Conservation (phyloP, 2,113 vertebrate species). For the Micronycteris hirsuta region DNA sequence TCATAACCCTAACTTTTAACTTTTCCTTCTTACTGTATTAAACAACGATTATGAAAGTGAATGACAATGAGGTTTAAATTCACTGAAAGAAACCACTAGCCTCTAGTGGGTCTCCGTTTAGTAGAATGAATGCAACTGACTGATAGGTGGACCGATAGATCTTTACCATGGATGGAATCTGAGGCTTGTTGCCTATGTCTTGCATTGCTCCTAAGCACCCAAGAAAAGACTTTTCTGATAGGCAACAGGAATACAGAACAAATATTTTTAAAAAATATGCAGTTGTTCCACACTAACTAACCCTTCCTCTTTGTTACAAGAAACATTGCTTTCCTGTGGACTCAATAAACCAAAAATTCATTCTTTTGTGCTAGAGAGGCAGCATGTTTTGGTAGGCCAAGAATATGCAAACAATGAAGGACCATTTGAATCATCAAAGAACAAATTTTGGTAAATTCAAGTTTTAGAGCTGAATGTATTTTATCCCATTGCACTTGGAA, state of each 20-base stretch:
- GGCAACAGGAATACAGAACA: neutral
- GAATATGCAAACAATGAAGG: neutral
- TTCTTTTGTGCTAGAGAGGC: neutral
- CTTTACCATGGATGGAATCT: neutral
- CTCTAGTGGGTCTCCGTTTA: neutral
- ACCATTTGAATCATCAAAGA: neutral
- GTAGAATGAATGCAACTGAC: neutral
- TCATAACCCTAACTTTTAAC: neutral
- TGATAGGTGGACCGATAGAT: neutral
- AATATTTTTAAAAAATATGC: neutral
- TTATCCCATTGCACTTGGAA: constrained; percentile 31
- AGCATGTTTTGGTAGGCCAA: neutral
- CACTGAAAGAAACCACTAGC: neutral
- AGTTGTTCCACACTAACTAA: neutral
- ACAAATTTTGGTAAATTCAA: constrained; percentile 28
- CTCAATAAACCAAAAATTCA: neutral
- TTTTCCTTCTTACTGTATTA: neutral
- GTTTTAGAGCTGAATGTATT: neutral
- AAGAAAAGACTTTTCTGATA: neutral
- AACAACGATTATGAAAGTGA: neutral
- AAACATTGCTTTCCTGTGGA: neutral
- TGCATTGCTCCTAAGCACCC: neutral
- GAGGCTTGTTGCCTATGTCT: neutral
- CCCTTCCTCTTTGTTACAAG: neutral
- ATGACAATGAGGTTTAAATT: neutral